Conservation (phyloP, 2,797 vertebrate genomes). For the Myotis planiceps region DNA sequence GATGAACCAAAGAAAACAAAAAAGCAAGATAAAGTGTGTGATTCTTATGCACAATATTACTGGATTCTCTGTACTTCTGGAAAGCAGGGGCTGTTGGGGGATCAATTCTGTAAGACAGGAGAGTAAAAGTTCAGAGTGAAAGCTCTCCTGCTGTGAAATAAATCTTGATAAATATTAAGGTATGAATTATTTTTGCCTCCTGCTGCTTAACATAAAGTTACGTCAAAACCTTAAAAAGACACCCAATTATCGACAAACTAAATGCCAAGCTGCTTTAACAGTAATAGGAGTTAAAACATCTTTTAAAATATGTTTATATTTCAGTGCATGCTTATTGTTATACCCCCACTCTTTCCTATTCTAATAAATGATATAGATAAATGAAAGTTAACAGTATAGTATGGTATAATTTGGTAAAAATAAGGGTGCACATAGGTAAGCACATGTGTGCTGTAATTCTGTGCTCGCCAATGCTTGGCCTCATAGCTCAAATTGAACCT, state of each 20-base stretch:
- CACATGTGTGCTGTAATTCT: not conserved
- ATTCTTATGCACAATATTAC: not conserved
- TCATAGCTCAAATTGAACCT: not conserved
- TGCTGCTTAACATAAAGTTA: constrained; percentile 54
- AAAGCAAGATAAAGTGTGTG: not conserved
- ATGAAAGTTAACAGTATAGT: not conserved
- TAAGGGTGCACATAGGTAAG: not conserved
- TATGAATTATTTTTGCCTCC: constrained; percentile 54
- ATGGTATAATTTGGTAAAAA: not conserved
- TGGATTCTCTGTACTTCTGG: not conserved
- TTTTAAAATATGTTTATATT: constrained; percentile 23
- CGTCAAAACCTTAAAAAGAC: constrained; percentile 46
- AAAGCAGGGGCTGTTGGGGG: not conserved
- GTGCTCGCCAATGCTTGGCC: not conserved
- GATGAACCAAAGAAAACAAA: not conserved
- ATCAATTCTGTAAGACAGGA: constrained; percentile 1
- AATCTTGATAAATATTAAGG: constrained; percentile 37
- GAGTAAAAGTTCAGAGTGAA: constrained; percentile 8
- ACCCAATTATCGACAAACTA: constrained; percentile 44
- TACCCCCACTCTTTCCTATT: not conserved
- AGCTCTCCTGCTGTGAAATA: constrained; percentile 30
- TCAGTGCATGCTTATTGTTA: not conserved
- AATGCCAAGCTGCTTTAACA: constrained; percentile 9
- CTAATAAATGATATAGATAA: not conserved
- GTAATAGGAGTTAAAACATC: not conserved